A percentile compares a stretch with the other conserved stretches of the same genome.
phyloP scores from a whole-genome alignment of 2,797 vertebrate genomes.

The Chaenodraco wilsoni region DNA sequence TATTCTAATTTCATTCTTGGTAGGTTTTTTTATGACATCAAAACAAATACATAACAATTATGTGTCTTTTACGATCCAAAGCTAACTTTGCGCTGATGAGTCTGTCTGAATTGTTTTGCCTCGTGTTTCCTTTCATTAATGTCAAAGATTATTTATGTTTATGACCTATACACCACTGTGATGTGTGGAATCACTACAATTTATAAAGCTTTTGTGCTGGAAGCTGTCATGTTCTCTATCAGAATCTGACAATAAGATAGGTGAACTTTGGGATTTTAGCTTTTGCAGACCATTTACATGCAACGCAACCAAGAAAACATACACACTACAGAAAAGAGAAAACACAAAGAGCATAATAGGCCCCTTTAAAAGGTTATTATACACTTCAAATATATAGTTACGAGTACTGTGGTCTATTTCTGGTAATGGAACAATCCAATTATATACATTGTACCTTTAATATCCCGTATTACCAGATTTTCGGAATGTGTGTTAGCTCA shows the following conservation, averaged over 20 bases:
- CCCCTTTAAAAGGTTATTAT: too few relatives aligned
- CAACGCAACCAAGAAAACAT: too few relatives aligned
- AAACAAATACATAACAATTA: constrained; percentile 5
- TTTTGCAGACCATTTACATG: too few relatives aligned
- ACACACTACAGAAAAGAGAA: too few relatives aligned
- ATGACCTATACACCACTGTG: constrained; percentile 1
- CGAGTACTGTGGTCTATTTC: too few relatives aligned
- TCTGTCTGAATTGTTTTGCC: neutral
- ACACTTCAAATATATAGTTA: too few relatives aligned
- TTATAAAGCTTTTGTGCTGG: too few relatives aligned
- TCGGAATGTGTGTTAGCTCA: constrained; percentile 23
- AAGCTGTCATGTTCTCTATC: too few relatives aligned
- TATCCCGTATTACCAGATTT: neutral
- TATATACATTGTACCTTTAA: neutral
- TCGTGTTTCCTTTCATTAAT: constrained; percentile 7
- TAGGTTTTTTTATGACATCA: neutral
- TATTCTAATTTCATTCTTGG: neutral
- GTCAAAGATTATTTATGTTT: constrained; percentile 16
- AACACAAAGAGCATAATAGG: too few relatives aligned
- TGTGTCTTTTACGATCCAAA: neutral
- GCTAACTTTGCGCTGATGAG: neutral
- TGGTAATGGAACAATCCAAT: too few relatives aligned
- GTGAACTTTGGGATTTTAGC: too few relatives aligned
- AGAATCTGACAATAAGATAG: too few relatives aligned
- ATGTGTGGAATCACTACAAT: neutral